Base-by-base conservation (phyloP, 2,888 invertebrate genomes). In the Drosophila putrida region DNA sequence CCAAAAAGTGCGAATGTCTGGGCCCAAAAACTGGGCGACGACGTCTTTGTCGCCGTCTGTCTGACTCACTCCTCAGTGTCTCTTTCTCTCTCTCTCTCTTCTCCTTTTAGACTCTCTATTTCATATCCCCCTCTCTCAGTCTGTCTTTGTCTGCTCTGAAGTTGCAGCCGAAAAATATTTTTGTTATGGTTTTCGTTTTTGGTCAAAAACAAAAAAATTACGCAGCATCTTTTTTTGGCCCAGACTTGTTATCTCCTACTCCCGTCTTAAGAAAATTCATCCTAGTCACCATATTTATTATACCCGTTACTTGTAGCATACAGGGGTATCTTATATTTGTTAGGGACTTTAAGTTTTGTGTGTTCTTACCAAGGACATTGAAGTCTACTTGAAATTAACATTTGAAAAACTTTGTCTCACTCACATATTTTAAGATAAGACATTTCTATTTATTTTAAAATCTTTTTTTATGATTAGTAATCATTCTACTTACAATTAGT, bases 1-100 rank as follows among this genome's bases (percentile, higher is more conserved):
- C 75, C 75, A 80, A 78, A 83, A 84, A 78, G 72, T 71, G 74
- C 72, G 78, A 81, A 69, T 70, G 87, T 82, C 81, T 80, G 83
- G 36, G 50, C 25, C 36, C 27, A 69, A 73, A 64, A 60, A 54
- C 57, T 70, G 46, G 66, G 50, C 49, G 70, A 64, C 78, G 78
- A 64, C 73, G 70, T 78, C 79, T 81, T 79, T 78, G 82, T 78
- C 79, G 82, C 82, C 82, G 75, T 71, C 82, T 79, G 78, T 81
- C 77, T 78, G 80, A 77, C 80, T 78, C 77, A 77, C 61, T 71
- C 77, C 47, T 33, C 58, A 39, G 9, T 57, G 27, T 44, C 13
- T 28, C 15, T 27, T 25, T 11, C 35, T 20, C 38, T 27, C 44
- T 8, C 50, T 6, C 36, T 36, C 11, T 33, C 51, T 27, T 3